Evolutionary conservation across 1,140 invertebrate species (phyloP).

Genomic region (Trichonephila clavipes): DNA sequence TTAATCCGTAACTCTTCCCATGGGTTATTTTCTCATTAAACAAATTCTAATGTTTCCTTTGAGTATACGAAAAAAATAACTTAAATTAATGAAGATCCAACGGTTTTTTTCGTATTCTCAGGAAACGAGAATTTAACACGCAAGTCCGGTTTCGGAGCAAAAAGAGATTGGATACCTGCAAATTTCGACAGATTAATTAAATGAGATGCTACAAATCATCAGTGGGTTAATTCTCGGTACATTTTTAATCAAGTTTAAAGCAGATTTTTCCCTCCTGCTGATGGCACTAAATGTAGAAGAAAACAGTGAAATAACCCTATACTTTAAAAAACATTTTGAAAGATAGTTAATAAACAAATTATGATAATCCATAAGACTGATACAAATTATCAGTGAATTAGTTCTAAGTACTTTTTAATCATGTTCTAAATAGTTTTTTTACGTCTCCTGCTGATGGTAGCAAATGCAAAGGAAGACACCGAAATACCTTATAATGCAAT

Average conservation of each 20-base stretch:
- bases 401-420: neutral
- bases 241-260: neutral
- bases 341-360: no score
- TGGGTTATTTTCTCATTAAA: neutral
- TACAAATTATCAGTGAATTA: neutral
- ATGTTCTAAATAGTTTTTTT: neutral
- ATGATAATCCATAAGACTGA: no score
- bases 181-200: neutral
- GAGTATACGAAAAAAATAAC: neutral
- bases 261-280: no score
- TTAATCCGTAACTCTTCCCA: neutral
- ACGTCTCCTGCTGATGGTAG: no score
- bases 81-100: slow-evolving; percentile 4
- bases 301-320: no score
- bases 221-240: no score
- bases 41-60: neutral
- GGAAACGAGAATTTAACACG: neutral
- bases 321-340: no score
- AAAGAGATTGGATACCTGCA: neutral
- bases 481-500: no score
- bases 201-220: neutral
- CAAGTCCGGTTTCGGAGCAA: neutral
- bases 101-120: neutral
- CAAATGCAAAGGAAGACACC: no score
- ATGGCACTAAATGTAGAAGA: no score